Percentiles rank a stretch among this genome's conserved stretches.
Evolutionary conservation across 2,113 vertebrate species (phyloP).

Genomic region (Leuciscus idus): DNA sequence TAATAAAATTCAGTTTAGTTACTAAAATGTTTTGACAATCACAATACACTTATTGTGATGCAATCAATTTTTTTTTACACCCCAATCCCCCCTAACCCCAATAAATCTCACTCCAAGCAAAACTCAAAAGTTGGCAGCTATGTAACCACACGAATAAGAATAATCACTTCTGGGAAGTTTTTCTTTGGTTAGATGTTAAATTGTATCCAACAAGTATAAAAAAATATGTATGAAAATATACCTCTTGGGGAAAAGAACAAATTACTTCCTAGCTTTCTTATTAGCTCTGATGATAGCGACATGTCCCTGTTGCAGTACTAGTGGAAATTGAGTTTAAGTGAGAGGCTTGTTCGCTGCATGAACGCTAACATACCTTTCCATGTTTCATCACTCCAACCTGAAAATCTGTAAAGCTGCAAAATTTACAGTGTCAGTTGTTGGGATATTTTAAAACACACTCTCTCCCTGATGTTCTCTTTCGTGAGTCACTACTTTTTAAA

Average conservation of each 20-base stretch:
- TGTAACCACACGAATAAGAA: neutral
- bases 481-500: neutral
- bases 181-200: constrained; percentile 22
- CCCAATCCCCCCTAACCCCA: no score
- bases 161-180: neutral
- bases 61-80: no score
- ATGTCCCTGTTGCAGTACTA: constrained; percentile 19
- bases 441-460: neutral
- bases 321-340: constrained; percentile 32
- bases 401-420: neutral
- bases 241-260: constrained; percentile 31
- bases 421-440: neutral
- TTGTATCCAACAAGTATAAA: neutral
- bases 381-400: neutral
- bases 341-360: neutral
- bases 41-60: no score
- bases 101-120: no score
- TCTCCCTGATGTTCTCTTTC: neutral
- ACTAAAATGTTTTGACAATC: no score
- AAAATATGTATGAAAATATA: constrained; percentile 13
- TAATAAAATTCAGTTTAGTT: no score
- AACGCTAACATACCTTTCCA: neutral
- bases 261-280: constrained; percentile 53
- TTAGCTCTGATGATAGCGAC: constrained; percentile 23
- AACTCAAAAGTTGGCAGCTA: no score